Base-by-base conservation (phyloP, 2,113 vertebrate species). In the Phylloscopus trochilus region DNA sequence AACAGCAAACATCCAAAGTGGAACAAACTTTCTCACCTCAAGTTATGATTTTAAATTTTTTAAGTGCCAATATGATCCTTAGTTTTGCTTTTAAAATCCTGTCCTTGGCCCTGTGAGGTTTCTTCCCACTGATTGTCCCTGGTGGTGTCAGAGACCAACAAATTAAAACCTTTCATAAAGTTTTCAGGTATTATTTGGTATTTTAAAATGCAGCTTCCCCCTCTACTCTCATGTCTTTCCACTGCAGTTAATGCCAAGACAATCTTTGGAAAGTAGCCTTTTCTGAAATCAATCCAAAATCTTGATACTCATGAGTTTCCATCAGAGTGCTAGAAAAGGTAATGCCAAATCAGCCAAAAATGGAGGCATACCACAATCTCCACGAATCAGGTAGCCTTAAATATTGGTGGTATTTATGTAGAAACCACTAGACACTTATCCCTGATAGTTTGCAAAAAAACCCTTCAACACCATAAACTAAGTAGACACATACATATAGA, bases 11-110 rank as follows among this genome's bases (percentile, higher is more conserved):
- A 93, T 76, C 53, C 53, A 0, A 95, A 92, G 86, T 74, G 33
- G 69, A 96, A 87, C 86, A 93, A 95, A 92, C 70, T 82, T 92
- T 89, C 87, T 95, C 89, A 95, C 84, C 91, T 93, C 95, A 82
- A 89, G 39, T 52, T 84, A 85, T 6, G 58, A 68, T 88, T 92
- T 91, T 49, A 73, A 53, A 58, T 80, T 93, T 90, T 77, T 5
- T 13, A 59, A 60, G 35, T 19, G 74, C 41, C 70, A 91, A 81
- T 70, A 76, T 53, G 51, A 73, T 66, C 37, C 58, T 78, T 56
- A 35, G 76, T 87, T 74, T 74, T 67, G 27, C 37, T 78, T 83
- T 87, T 56, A 17, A 72, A 78, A 83, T 81, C 35, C 27, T 67
- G 18, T 17, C 2, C 0, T 74, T 74, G 21, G n/a, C 52, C 24